Evolutionary conservation across 2,113 vertebrate genomes (phyloP).

Genomic region (Mastomys coucha): DNA sequence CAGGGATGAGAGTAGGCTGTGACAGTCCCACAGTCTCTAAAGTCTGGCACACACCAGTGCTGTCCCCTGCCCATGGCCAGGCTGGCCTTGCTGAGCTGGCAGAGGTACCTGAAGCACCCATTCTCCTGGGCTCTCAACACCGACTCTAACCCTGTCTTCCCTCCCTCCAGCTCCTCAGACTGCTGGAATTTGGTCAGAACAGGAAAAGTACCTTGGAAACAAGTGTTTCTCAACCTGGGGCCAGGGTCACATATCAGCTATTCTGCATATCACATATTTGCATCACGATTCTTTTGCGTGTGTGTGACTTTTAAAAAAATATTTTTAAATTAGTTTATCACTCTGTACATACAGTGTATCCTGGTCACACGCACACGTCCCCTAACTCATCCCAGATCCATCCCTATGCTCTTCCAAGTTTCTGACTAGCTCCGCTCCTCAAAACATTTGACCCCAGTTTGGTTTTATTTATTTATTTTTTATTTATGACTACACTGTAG

Average conservation of each 20-base stretch:
- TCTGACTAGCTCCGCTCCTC: no score
- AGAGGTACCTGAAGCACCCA: background rate
- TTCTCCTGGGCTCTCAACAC: background rate
- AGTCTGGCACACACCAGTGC: fast-evolving
- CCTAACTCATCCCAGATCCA: no score
- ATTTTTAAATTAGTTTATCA: no score
- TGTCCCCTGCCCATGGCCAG: background rate
- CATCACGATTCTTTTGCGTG: no score
- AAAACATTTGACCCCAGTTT: no score
- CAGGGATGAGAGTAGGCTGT: background rate
- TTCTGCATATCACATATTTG: no score
- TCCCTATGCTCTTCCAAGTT: no score
- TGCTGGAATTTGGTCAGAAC: background rate
- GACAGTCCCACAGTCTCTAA: background rate
- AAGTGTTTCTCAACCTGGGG: background rate
- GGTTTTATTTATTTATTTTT: no score
- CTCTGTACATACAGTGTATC: no score
- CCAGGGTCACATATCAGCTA: background rate
- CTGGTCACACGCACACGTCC: no score
- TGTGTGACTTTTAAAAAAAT: no score
- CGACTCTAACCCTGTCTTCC: background rate
- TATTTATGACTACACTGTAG: no score
- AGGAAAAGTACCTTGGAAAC: background rate
- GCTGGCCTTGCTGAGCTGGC: background rate
- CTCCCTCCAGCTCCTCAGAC: background rate